Evolutionary conservation across 2,888 invertebrate species (phyloP), one percentile per base, ranked within the genome.

Genomic region (Synanthedon vespiformis): DNA sequence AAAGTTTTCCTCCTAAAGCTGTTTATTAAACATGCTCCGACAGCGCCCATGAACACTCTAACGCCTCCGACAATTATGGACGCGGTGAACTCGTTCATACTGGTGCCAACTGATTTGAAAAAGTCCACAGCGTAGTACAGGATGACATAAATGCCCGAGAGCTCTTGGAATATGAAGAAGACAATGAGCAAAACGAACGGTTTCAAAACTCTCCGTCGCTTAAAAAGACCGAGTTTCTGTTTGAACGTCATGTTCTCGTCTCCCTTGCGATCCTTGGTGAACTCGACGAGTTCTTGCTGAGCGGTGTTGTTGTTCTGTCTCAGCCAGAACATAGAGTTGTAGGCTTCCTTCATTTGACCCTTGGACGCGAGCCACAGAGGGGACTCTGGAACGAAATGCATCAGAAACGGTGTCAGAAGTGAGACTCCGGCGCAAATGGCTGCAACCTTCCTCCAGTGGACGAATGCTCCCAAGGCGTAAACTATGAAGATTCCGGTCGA

Each of bases 61-160:
- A 93, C 90, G 0, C 89, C 88, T 0, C 92, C 93, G 0, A 93
- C 91, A 4, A 91, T 90, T 4, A 93, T 92, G 0, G 92, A 92
- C 0, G 91, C 90, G 0, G 91, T 84, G 66, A 92, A 92, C 57
- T 91, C 92, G 62, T 93, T 90, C 16, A 91, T 80, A 54, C 88
- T 89, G 0, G 92, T 88, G 2, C 91, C 90, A 11, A 92, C 90
- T 13, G 92, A 90, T 58, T 91, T 88, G 67, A 93, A 91, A 65
- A 93, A 90, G 55, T 89, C 90, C 1, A 93, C 92, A 0, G 93
- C 92, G 66, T 93, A 93, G 64, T 92, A 93, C 48, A 93, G 70
- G 41, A 93, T 91, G 0, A 92, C 89, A 72, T 93, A 93, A 52
- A 93, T 92, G 0, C 93, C 93, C 0, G 92, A 92, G 65, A 92